Conservation (phyloP, 1,140 invertebrate genomes). For the Rhizoglyphus robini region DNA sequence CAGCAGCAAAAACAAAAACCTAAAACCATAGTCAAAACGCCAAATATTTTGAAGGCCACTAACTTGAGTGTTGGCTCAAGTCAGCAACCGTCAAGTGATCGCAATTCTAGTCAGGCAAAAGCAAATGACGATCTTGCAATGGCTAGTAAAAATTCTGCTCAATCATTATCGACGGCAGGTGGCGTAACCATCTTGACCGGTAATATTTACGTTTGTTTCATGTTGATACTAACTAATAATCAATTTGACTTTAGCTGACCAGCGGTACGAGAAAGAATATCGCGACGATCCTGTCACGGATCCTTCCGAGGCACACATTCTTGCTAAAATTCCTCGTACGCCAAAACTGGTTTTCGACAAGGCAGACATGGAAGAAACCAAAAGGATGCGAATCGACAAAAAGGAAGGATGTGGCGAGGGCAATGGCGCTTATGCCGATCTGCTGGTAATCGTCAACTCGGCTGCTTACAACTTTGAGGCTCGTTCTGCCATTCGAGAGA, state of each 20-base stretch:
- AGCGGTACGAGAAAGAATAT: slow-evolving; percentile 45
- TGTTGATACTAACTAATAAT: slow-evolving; percentile 29
- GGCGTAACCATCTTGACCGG: neutral
- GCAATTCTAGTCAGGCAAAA: neutral
- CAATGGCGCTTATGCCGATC: slow-evolving; percentile 21
- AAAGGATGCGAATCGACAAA: slow-evolving; percentile 19
- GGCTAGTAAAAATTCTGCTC: neutral
- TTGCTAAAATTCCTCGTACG: neutral
- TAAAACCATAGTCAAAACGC: neutral
- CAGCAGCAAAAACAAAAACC: neutral
- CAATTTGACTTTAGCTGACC: slow-evolving; percentile 51
- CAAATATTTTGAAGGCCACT: neutral
- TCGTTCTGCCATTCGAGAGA: slow-evolving; percentile 55
- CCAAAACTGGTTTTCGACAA: slow-evolving; percentile 25
- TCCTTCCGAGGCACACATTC: neutral
- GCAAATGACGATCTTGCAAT: neutral
- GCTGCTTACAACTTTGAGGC: slow-evolving; percentile 48
- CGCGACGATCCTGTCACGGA: neutral
- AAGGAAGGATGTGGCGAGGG: slow-evolving; percentile 20
- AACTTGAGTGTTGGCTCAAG: neutral
- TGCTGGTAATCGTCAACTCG: slow-evolving; percentile 59
- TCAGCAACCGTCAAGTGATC: neutral
- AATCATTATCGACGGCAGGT: neutral
- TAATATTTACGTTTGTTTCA: neutral
- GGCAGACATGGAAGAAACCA: neutral